These are phyloP conservation scores for Sphaeramia orbicularis DNA, from an alignment of 2,797 vertebrate genomes.

Conservation along the genomic window DNA sequence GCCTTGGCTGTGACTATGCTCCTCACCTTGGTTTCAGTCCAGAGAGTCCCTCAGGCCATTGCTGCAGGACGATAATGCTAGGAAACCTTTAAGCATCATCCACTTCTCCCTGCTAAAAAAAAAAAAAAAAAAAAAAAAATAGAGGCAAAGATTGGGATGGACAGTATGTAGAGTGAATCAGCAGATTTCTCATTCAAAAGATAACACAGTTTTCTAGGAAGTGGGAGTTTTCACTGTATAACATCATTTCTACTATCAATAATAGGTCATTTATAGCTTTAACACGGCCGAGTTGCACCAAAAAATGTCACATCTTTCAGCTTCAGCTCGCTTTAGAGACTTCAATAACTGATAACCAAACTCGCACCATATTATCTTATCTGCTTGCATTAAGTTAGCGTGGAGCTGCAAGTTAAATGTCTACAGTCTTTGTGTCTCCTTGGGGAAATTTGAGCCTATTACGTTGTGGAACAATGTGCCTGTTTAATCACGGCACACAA, in stretches of 20 bases:
- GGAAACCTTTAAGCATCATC: slow-evolving; percentile 82
- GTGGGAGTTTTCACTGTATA: not conserved
- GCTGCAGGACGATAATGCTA: slow-evolving; percentile 77
- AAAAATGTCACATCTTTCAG: not conserved
- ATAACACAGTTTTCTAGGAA: not conserved
- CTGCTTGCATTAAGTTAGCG: slow-evolving; percentile 45
- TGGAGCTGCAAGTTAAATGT: slow-evolving; percentile 49
- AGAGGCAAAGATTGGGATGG: slow-evolving; percentile 29
- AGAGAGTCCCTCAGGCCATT: slow-evolving; percentile 87
- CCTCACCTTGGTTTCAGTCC: slow-evolving; percentile 87
- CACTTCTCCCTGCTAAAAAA: slow-evolving; percentile 75
- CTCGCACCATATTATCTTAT: slow-evolving; percentile 18
- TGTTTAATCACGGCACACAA: slow-evolving; percentile 82
- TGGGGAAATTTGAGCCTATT: slow-evolving; percentile 75
- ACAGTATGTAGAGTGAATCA: slow-evolving; percentile 21
- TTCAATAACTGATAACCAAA: slow-evolving; percentile 2
- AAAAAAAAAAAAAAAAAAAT: slow-evolving; percentile 53
- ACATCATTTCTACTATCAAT: too few species aligned
- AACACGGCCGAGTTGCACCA: slow-evolving; percentile 9
- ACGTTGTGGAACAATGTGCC: slow-evolving; percentile 72
- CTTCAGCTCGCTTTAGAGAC: not conserved
- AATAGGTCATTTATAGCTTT: too few species aligned
- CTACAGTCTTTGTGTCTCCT: slow-evolving; percentile 63
- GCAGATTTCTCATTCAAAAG: slow-evolving; percentile 6
- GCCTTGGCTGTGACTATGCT: slow-evolving; percentile 27